Evolutionary conservation across 2,797 vertebrate genomes (phyloP).

Genomic region (Xyrichtys novacula): DNA sequence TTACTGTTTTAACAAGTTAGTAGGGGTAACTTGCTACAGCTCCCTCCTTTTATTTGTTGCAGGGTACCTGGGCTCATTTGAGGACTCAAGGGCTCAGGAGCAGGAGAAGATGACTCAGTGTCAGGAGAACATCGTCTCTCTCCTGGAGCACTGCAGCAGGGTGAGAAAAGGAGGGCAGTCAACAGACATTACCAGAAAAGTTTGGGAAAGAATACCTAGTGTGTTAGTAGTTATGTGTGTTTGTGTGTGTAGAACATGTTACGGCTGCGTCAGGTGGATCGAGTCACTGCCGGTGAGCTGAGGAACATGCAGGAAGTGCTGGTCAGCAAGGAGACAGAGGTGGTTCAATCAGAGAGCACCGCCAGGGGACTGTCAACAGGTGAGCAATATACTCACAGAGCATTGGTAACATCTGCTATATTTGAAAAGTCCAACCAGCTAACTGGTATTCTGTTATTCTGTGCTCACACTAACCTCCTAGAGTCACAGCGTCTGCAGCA

Average conservation of each 20-base stretch:
- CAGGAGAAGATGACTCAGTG: constrained; percentile 82
- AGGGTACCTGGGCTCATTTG: constrained; percentile 91
- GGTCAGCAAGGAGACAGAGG: constrained; percentile 94
- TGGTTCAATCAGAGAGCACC: constrained; percentile 96
- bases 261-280: constrained; percentile 90
- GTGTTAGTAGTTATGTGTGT: constrained; percentile 4
- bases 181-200: not conserved
- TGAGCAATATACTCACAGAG: constrained; percentile 59
- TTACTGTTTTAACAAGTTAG: not conserved
- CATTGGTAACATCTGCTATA: not conserved
- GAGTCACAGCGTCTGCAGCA: constrained; percentile 93
- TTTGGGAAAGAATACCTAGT: not conserved
- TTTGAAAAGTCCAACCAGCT: not conserved
- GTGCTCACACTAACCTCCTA: constrained; percentile 52
- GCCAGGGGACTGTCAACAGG: constrained; percentile 88
- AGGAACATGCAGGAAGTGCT: constrained; percentile 97
- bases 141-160: constrained; percentile 92
- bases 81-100: constrained; percentile 86
- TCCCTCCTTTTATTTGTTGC: constrained; percentile 1
- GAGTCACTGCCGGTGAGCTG: constrained; percentile 91
- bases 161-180: constrained; percentile 43
- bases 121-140: constrained; percentile 87
- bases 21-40: too few relatives aligned
- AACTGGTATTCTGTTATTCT: not conserved
- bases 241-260: constrained; percentile 87